A percentile compares a stretch with the other conserved stretches of the same genome.
phyloP scores from a whole-genome alignment of 2,888 invertebrate genomes.

The Julus scandinavius region DNA sequence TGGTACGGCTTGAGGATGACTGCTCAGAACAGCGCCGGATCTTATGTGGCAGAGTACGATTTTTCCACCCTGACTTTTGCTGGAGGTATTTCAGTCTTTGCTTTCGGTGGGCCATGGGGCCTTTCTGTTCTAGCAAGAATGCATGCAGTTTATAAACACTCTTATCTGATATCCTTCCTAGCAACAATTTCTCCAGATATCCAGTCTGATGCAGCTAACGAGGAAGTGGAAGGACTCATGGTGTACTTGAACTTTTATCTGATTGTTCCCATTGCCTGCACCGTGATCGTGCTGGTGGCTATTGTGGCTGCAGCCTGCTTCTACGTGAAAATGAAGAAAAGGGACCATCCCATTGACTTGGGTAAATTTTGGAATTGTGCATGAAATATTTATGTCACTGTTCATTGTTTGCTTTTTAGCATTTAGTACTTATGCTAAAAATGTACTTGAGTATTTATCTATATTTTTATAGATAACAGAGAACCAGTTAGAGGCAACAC shows the following conservation, averaged over 20 bases:
- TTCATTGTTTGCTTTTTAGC: too few relatives aligned
- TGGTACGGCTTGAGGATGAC: slow-evolving; percentile 94
- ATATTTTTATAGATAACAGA: neutral
- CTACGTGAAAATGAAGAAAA: slow-evolving; percentile 48
- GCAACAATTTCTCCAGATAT: slow-evolving; percentile 55
- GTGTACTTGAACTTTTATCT: slow-evolving; percentile 52
- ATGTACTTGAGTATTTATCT: too few relatives aligned
- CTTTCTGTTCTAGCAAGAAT: neutral
- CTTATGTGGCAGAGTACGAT: slow-evolving; percentile 55
- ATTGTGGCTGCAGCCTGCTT: slow-evolving; percentile 53
- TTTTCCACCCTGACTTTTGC: slow-evolving; percentile 57
- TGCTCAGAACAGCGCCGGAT: slow-evolving; percentile 57
- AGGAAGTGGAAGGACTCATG: slow-evolving; percentile 47
- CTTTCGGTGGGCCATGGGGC: too few relatives aligned
- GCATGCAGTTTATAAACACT: neutral
- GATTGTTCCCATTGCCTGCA: slow-evolving; percentile 47
- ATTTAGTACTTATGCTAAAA: too few relatives aligned
- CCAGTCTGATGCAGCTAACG: slow-evolving; percentile 50
- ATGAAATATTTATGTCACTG: too few relatives aligned
- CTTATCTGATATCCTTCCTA: neutral
- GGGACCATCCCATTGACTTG: neutral
- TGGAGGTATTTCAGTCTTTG: slow-evolving; percentile 52
- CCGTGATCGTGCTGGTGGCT: slow-evolving; percentile 49
- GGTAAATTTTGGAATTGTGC: slow-evolving; percentile 11
- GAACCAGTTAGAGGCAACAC: neutral